A percentile compares a stretch with the other conserved stretches of the same genome.
Evolutionary conservation across 2,888 invertebrate species (phyloP).

Genomic region (Monoplex corrugatus): DNA sequence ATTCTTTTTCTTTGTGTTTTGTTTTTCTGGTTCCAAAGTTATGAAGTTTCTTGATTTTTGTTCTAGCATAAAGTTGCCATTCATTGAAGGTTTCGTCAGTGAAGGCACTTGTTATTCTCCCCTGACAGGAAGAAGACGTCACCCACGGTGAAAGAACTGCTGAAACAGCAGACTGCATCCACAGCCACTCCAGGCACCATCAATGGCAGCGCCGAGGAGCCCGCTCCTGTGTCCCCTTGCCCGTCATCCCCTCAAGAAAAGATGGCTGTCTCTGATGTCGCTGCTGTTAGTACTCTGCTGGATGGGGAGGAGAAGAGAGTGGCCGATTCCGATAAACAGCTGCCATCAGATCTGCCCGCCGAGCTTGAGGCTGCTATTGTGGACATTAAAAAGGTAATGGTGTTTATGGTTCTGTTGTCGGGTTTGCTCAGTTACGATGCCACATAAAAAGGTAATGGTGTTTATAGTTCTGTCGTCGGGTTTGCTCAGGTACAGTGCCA

Average conservation of each 20-base stretch:
- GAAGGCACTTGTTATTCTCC: neutral
- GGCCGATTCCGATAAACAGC: conserved; percentile 42
- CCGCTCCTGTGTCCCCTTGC: neutral
- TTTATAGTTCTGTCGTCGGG: too few species aligned
- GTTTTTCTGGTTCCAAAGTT: too few species aligned
- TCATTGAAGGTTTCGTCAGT: neutral
- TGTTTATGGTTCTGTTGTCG: too few species aligned
- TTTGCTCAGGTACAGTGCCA: too few species aligned
- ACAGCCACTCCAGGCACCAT: conserved; percentile 50
- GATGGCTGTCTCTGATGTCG: conserved; percentile 10
- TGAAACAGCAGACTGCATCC: conserved; percentile 74
- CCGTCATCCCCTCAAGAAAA: neutral
- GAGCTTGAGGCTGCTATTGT: conserved; percentile 82
- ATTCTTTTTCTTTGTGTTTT: too few species aligned
- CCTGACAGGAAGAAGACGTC: conserved; percentile 72
- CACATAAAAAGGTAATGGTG: too few species aligned
- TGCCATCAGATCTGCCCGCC: conserved; percentile 61
- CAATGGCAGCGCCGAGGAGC: neutral
- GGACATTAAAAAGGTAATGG: conserved; percentile 82
- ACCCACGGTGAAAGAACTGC: conserved; percentile 76
- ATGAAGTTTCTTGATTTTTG: too few species aligned
- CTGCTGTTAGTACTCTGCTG: conserved; percentile 69
- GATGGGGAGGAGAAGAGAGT: conserved; percentile 53
- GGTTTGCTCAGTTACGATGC: too few species aligned
- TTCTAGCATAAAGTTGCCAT: too few species aligned